Evolutionary conservation across 2,113 vertebrate genomes (phyloP), one percentile per base, ranked within the genome.

Genomic region (Gambusia holbrooki): DNA sequence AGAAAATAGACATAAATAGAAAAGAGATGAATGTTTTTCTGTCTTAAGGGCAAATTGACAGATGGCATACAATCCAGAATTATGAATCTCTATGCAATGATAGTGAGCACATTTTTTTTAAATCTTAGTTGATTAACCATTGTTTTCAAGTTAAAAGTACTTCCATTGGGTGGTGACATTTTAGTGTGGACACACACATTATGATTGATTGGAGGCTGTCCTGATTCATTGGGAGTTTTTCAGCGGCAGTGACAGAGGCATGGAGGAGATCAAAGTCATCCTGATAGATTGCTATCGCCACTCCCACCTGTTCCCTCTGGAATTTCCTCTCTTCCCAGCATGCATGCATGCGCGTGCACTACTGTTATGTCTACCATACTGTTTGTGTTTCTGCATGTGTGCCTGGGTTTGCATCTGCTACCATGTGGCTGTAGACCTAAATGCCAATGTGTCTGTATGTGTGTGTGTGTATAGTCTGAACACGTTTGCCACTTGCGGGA

Each of bases 231-330:
- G 62, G 74, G 65, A 69, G 62, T 29, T 74, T 87, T 82, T 85
- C 29, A 77, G 64, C 66, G 17, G 85, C 60, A 80, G 79, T 90
- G 90, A 91, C 89, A 88, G 85, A 90, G 62, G 76, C 80, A 73
- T 51, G 79, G 83, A 87, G 79, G 83, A 81, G 87, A 92, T 92
- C 89, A 92, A 92, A 88, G 89, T 88, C 78, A 70, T 90, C 74
- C 76, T 89, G 85, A 91, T 90, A 90, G 92, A 92, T 92, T 71
- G 85, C 88, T 92, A 88, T 91, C 87, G 70, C 80, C 87, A 84
- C 90, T 89, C 90, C 93, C 93, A 94, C 93, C 92, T 95, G 93
- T 93, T 93, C 92, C 82, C 88, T 79, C 79, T 81, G 91, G 92
- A 91, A 92, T 93, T 92, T 88, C 90, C 92, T 91, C 82, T 85